phyloP scores from a whole-genome alignment of 2,113 vertebrate species.

The Eclectus roratus region DNA sequence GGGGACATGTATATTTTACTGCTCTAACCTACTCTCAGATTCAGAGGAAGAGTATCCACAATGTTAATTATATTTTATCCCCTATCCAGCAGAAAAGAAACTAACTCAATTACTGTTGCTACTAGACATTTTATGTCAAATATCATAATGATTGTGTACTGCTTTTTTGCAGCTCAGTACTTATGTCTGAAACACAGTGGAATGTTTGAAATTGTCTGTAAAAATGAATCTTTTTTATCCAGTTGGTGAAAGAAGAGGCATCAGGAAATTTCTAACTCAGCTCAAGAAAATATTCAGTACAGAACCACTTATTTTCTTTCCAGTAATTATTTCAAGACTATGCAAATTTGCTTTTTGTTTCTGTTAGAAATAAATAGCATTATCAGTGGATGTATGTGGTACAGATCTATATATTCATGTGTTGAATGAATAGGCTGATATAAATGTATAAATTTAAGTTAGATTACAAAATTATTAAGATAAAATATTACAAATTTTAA shows the following conservation, averaged over 20 bases:
- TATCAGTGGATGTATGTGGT: background rate
- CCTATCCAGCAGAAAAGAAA: background rate
- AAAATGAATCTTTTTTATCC: background rate
- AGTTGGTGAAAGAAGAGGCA: background rate
- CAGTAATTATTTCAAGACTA: background rate
- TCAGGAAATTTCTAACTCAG: background rate
- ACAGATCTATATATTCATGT: background rate
- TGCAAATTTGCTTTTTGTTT: background rate
- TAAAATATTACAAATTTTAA: background rate
- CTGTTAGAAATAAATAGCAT: background rate
- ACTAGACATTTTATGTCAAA: background rate
- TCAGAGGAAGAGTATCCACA: background rate
- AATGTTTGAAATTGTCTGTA: background rate
- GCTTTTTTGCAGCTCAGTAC: background rate
- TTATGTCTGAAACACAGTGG: background rate
- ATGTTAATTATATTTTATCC: background rate
- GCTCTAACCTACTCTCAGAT: background rate
- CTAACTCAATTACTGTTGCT: background rate
- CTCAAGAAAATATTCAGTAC: background rate
- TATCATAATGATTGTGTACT: background rate
- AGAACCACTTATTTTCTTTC: background rate
- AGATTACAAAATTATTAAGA: background rate
- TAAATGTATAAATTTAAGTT: background rate
- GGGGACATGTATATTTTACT: background rate
- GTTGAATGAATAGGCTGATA: background rate